Conservation (phyloP, 2,113 vertebrate genomes). For the Gallinago jamesoni region DNA sequence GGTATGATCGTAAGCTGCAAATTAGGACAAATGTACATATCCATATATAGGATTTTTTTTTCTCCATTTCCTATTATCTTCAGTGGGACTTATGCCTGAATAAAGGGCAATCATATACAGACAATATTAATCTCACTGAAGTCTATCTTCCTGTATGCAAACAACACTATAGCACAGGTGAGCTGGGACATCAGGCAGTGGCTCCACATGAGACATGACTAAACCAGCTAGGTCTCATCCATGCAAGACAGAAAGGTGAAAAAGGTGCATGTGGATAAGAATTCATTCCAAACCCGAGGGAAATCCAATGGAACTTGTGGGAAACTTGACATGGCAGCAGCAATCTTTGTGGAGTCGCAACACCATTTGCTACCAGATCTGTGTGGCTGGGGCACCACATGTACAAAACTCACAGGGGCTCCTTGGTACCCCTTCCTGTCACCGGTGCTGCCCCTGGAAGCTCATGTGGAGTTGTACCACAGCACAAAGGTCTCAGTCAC, state of each 20-base stretch:
- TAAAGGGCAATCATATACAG: background rate
- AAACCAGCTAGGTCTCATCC: background rate
- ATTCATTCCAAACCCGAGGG: background rate
- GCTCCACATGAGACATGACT: background rate
- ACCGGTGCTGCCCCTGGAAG: background rate
- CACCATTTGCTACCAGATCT: background rate
- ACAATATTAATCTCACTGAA: background rate
- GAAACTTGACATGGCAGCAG: background rate
- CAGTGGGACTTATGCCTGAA: background rate
- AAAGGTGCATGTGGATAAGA: background rate
- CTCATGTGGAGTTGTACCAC: accelerated
- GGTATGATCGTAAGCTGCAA: background rate
- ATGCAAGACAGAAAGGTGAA: background rate
- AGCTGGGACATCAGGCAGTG: background rate
- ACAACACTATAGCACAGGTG: background rate
- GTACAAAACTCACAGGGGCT: accelerated
- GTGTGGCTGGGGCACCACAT: background rate
- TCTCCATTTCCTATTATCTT: background rate
- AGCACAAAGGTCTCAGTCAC: background rate
- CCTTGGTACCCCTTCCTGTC: accelerated
- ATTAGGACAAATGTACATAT: background rate
- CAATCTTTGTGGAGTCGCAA: background rate
- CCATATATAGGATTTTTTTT: background rate
- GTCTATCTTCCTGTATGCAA: background rate
- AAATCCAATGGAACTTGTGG: background rate